A percentile compares a stretch with the other conserved stretches of the same genome.
Conservation (phyloP, 2,888 invertebrate genomes). For the Agrenia bidenticulata region DNA sequence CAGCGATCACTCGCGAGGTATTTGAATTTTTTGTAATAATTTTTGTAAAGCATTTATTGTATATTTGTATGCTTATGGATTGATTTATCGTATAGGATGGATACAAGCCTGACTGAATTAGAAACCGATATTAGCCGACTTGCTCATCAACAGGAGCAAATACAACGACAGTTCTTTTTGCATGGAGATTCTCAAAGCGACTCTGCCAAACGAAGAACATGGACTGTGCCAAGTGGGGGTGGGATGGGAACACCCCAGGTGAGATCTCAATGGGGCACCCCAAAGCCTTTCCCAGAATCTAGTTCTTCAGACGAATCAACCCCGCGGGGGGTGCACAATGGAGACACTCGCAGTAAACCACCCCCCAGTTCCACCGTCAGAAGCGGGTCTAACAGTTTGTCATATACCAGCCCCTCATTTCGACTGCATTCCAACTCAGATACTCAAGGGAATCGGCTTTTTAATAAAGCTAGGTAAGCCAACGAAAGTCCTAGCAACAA, state of each 20-base stretch:
- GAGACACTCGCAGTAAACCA: constrained; percentile 37
- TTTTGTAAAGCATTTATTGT: too few species aligned
- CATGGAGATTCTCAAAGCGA: constrained; percentile 49
- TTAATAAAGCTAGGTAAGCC: constrained; percentile 25
- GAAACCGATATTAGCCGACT: constrained; percentile 91
- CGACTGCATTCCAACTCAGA: constrained; percentile 51
- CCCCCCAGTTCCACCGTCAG: constrained; percentile 22
- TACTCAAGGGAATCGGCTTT: constrained; percentile 52
- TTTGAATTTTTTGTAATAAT: too few species aligned
- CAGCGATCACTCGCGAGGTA: constrained; percentile 79
- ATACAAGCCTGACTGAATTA: constrained; percentile 88
- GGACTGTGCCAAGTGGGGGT: constrained; percentile 41
- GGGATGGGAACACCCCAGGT: constrained; percentile 21
- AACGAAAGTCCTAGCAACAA: neutral
- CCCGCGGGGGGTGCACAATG: constrained; percentile 44
- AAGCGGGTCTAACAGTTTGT: constrained; percentile 24
- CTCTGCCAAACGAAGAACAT: constrained; percentile 49
- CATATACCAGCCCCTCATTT: constrained; percentile 41
- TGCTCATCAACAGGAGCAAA: constrained; percentile 76
- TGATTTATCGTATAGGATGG: constrained; percentile 67
- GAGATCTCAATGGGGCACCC: constrained; percentile 54
- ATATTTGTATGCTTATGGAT: too few species aligned
- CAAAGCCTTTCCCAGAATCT: constrained; percentile 45
- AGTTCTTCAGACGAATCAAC: constrained; percentile 29
- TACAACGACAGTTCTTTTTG: constrained; percentile 59